These are phyloP conservation scores for Charadrius vociferus DNA, from an alignment of 2,113 vertebrate species.

Conservation along the genomic window DNA sequence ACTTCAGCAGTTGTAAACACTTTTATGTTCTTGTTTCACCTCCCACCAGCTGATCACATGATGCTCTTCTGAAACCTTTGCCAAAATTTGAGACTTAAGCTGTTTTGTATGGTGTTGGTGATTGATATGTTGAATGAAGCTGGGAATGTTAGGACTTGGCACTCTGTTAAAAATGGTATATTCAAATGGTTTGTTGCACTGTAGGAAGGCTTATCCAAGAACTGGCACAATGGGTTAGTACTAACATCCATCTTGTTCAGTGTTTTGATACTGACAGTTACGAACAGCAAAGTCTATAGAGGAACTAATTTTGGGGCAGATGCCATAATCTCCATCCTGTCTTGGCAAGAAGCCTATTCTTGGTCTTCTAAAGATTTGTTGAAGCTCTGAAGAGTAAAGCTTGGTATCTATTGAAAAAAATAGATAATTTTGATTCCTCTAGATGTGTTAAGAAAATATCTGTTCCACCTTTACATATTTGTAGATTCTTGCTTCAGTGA, in stretches of 20 bases:
- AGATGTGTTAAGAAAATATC: neutral
- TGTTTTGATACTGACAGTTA: neutral
- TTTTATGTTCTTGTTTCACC: neutral
- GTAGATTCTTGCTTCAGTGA: neutral
- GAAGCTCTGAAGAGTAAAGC: neutral
- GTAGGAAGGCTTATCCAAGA: neutral
- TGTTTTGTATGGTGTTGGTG: neutral
- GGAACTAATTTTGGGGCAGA: neutral
- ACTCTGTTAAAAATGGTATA: neutral
- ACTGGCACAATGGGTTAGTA: neutral
- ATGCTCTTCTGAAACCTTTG: neutral
- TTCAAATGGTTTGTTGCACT: neutral
- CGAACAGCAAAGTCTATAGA: neutral
- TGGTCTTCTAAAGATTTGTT: neutral
- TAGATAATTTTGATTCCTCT: neutral
- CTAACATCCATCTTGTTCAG: neutral
- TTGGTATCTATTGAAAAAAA: neutral
- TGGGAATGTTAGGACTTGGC: neutral
- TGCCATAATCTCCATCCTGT: neutral
- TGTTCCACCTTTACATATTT: neutral
- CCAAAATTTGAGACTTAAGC: neutral
- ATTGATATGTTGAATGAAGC: neutral
- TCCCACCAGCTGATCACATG: neutral
- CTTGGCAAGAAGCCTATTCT: neutral
- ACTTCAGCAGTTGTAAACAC: neutral